Evolutionary conservation across 2,888 invertebrate genomes (phyloP).

Genomic region (Mesorhabditis belari): DNA sequence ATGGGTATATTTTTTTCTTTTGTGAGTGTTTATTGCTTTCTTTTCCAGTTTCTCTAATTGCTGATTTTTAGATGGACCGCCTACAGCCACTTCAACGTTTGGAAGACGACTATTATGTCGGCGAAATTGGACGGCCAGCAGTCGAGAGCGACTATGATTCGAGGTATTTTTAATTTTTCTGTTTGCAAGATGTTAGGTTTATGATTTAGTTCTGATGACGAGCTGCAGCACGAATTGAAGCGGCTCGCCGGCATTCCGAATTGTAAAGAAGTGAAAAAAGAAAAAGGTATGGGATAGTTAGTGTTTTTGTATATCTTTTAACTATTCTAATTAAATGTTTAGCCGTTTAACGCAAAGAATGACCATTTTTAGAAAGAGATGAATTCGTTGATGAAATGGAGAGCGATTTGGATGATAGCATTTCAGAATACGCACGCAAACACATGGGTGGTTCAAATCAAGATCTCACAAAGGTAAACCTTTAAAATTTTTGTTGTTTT

Average conservation of each 20-base stretch:
- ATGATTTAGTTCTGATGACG: conserved; percentile 41
- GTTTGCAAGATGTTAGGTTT: not conserved
- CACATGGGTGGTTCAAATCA: conserved; percentile 14
- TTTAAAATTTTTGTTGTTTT: no score
- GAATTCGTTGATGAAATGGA: conserved; percentile 43
- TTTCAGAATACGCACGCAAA: conserved; percentile 22
- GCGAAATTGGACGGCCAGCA: conserved; percentile 10
- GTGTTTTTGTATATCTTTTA: no score
- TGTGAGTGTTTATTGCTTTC: no score
- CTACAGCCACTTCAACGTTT: conserved; percentile 66
- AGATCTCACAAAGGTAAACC: no score
- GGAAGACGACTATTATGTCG: conserved; percentile 34
- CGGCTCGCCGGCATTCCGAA: conserved; percentile 25
- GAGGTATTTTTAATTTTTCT: not conserved
- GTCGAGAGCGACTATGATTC: conserved; percentile 9
- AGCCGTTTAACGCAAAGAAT: no score
- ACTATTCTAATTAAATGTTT: no score
- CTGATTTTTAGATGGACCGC: no score
- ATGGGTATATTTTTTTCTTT: no score
- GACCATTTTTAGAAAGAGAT: conserved; percentile 7
- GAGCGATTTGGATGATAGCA: conserved; percentile 28
- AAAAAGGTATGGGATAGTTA: no score
- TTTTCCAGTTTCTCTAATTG: no score
- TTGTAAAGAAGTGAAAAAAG: conserved; percentile 12
- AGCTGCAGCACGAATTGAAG: conserved; percentile 29